A percentile compares a stretch with the other conserved stretches of the same genome.
Evolutionary conservation across 2,888 invertebrate species (phyloP).

Genomic region (Calameuta idolon): DNA sequence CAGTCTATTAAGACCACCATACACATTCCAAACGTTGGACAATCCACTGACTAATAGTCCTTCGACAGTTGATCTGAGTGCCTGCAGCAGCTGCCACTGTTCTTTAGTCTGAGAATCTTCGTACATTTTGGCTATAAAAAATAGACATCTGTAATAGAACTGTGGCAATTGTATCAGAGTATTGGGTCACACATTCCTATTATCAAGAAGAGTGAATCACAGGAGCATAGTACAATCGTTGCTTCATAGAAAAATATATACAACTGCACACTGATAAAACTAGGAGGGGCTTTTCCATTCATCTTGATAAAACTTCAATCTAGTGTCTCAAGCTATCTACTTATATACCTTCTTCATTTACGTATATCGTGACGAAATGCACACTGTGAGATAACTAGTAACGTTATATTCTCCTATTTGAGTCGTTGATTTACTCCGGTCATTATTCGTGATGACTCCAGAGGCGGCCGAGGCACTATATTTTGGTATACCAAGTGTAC

Average conservation of each 20-base stretch:
- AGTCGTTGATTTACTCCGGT: not conserved
- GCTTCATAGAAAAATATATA: not conserved
- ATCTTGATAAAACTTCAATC: not conserved
- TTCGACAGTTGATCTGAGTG: slow-evolving; percentile 71
- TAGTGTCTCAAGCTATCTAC: not conserved
- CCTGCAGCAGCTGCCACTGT: slow-evolving; percentile 69
- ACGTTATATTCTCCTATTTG: not conserved
- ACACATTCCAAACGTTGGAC: slow-evolving; percentile 73
- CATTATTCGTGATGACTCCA: not conserved
- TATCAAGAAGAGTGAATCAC: not conserved
- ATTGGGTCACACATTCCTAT: not conserved
- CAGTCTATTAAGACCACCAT: slow-evolving; percentile 71
- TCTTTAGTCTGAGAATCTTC: slow-evolving; percentile 52
- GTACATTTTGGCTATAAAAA: slow-evolving; percentile 32
- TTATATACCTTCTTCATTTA: not conserved
- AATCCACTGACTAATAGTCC: slow-evolving; percentile 70
- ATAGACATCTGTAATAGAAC: not conserved
- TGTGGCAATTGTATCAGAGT: not conserved
- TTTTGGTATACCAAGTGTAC: not conserved
- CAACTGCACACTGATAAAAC: not conserved
- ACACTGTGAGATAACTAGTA: not conserved
- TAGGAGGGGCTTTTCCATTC: not conserved
- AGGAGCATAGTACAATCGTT: not conserved
- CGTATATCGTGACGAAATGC: not conserved
- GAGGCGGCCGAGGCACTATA: not conserved